These are phyloP conservation scores for Tympanuchus pallidicinctus DNA, from an alignment of 2,113 vertebrate genomes.

Conservation along the genomic window DNA sequence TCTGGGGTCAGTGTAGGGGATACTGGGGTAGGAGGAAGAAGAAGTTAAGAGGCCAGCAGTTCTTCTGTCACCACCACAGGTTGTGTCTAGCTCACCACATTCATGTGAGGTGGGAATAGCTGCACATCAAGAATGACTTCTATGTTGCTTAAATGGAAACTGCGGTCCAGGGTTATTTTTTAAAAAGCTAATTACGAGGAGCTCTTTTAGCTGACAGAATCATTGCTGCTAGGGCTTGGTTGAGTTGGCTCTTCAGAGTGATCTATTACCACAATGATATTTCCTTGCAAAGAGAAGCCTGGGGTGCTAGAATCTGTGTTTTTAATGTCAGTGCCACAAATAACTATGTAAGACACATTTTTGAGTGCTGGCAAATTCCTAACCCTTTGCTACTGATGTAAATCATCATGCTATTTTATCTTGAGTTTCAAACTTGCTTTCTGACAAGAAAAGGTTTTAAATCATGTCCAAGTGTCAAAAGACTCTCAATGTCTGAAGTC, in stretches of 20 bases:
- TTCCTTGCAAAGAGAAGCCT: constrained; percentile 18
- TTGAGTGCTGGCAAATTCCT: constrained; percentile 45
- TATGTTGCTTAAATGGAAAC: not conserved
- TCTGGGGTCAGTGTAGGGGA: not conserved
- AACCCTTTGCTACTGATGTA: not conserved
- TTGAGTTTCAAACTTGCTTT: not conserved
- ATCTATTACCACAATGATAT: constrained; percentile 21
- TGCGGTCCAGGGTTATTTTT: not conserved
- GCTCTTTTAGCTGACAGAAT: constrained; percentile 6
- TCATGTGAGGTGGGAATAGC: accelerated
- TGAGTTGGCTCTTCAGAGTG: not conserved
- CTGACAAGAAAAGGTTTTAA: constrained; percentile 32
- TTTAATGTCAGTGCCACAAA: constrained; percentile 6
- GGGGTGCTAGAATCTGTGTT: constrained; percentile 33
- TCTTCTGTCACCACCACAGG: not conserved
- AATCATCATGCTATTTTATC: not conserved
- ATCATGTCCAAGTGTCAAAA: constrained; percentile 3
- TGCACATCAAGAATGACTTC: not conserved
- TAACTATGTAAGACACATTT: not conserved
- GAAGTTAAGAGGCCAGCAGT: not conserved
- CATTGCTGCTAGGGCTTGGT: not conserved
- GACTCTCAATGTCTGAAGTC: not conserved
- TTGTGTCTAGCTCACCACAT: too few relatives aligned
- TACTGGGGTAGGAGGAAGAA: not conserved
- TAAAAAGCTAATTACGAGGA: not conserved